Evolutionary conservation across 2,113 vertebrate genomes (phyloP), one percentile per base, ranked within the genome.

Genomic region (Indicator maculatus): DNA sequence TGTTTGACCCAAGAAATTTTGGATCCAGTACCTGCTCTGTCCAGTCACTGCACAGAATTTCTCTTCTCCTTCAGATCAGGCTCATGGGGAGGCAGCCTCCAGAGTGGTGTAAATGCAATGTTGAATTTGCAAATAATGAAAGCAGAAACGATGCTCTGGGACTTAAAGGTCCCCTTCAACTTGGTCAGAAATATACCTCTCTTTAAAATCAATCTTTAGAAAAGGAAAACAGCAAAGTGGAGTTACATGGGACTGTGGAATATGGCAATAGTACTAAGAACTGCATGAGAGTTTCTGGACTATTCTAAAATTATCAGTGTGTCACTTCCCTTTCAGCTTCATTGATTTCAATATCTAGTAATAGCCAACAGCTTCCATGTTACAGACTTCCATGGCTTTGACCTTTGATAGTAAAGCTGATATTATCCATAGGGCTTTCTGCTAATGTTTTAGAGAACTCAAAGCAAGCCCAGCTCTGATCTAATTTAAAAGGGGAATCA

Each of bases 311-410:
- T 2, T 74, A 31, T 27, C 89, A 59, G 38, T 53, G 8, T 74
- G 72, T 76, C 24, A n/a, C 16, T 64, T 81, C 15, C 30, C 16
- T 82, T 93, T 89, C 53, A 41, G n/a, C 47, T 93, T 80, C 8
- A 44, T 56, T 19, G 52, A 2, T 47, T 81, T 84, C 71, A 59
- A 5, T 71, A 23, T 75, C 94, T 85, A 83, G 38, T 36, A 41
- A 52, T 23, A 85, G 24, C 28, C 53, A 88, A 13, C 1, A 1
- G 27, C 55, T 72, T 83, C n/a, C n/a, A n/a, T n/a, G n/a, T 72
- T 70, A 78, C 58, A 81, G 73, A 86, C 18, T 87, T 74, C 69
- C 64, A 75, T 70, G 33, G 60, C 52, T 95, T 86, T 95, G 65
- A 71, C 70, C 67, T 93, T 93, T 77, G 31, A 39, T 63, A 70